These are phyloP conservation scores for Ciona savignyi DNA, from an alignment of 23 tunicate genomes.

Conservation along the genomic window DNA sequence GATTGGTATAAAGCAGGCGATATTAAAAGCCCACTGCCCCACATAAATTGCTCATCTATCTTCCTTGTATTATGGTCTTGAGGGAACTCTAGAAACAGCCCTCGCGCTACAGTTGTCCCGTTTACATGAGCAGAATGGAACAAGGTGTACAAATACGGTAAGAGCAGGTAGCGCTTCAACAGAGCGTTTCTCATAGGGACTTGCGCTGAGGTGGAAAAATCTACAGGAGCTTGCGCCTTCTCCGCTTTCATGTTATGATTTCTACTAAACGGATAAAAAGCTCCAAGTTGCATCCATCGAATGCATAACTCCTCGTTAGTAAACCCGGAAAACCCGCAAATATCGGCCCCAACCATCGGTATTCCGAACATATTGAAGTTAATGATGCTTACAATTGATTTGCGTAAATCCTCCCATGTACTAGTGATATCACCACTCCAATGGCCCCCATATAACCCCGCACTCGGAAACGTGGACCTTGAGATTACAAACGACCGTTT, in stretches of 20 bases:
- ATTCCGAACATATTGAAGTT: constrained; percentile 91
- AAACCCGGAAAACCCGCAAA: constrained; percentile 69
- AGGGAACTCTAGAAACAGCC: constrained; percentile 80
- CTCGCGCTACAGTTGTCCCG: constrained; percentile 83
- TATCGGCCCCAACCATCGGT: constrained; percentile 93
- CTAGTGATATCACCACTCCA: constrained; percentile 91
- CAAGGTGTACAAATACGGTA: constrained; percentile 89
- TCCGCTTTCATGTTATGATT: constrained; percentile 46
- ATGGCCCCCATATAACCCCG: constrained; percentile 84
- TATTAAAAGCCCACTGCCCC: constrained; percentile 80
- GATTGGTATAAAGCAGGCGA: constrained; percentile 62
- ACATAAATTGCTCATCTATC: constrained; percentile 88
- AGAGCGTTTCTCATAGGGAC: constrained; percentile 49
- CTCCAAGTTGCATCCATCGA: constrained; percentile 97
- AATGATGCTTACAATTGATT: constrained; percentile 54
- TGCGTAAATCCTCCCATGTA: constrained; percentile 81
- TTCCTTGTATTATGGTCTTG: constrained; percentile 33
- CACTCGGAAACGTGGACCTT: constrained; percentile 86
- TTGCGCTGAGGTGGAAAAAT: constrained; percentile 51
- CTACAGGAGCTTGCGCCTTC: constrained; percentile 71
- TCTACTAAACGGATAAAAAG: constrained; percentile 90
- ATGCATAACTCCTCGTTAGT: constrained; percentile 85
- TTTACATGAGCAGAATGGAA: constrained; percentile 37
- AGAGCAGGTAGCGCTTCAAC: constrained; percentile 39
- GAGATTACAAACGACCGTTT: constrained; percentile 87